Evolutionary conservation across 64 coral and sea anemone genomes (phyloP), one percentile per base, ranked within the genome.

Genomic region (Montipora capricornis): DNA sequence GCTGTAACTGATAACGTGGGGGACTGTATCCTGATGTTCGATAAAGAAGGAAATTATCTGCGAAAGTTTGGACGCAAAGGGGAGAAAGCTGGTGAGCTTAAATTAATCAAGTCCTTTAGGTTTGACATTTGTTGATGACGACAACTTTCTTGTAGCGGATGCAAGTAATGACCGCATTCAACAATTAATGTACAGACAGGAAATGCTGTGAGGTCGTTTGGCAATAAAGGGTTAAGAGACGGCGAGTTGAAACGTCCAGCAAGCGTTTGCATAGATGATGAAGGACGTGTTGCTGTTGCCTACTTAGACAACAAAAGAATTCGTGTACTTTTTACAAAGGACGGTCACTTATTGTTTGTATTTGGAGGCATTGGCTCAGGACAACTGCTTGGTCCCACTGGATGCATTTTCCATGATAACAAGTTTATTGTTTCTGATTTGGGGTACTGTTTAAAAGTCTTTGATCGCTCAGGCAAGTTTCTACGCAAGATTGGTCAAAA

Each of bases 391-490:
- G 0, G 11, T 20, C 91, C 91, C 48, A 3, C 3, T 58, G 74
- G 58, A 50, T 62, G 69, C 29, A 37, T 74, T 75, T 81, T 26
- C 53, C 46, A 82, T 29, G 13, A 20, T 12, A 75, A 85, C 57
- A 26, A 3, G 0, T 94, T 90, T 62, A 79, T 79, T 85, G 87
- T 94, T 10, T 50, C 67, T 26, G 93, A 94, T 19, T 26, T 26
- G 24, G 24, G 24, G 24, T 26, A 26, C 59, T 44, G 53, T 12
- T 80, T 95, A 55, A 87, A 95, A 29, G 87, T 95, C 5, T 91
- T 91, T 80, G 88, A 91, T 17, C 78, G 9, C 9, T 10, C 78
- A 19, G 74, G 62, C 44, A 53, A 70, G 53, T 87, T 87, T 44
- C 46, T 86, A 46, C 7, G 74, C 70, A 84, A 77, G 74, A 87